A percentile compares a stretch with the other conserved stretches of the same genome.
These are phyloP conservation scores for Ispidina picta DNA, from an alignment of 2,797 vertebrate genomes.

Conservation along the genomic window DNA sequence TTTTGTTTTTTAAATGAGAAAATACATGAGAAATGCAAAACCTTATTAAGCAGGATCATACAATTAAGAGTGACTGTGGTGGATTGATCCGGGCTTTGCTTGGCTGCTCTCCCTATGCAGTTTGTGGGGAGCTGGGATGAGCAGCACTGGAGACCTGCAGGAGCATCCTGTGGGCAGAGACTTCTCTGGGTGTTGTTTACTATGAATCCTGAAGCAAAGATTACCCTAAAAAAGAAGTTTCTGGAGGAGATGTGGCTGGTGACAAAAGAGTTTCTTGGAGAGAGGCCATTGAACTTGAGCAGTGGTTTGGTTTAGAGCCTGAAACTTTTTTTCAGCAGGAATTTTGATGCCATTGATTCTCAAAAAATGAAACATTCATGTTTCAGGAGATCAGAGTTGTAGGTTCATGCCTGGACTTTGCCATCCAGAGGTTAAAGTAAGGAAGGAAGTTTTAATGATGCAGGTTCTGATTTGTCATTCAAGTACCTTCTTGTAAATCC, in stretches of 20 bases:
- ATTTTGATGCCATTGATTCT: neutral
- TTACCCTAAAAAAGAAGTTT: neutral
- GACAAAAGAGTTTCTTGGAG: neutral
- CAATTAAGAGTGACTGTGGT: neutral
- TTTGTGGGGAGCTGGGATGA: fast-evolving
- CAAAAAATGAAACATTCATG: neutral
- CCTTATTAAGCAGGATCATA: neutral
- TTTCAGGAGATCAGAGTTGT: neutral
- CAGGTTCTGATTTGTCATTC: neutral
- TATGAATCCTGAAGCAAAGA: neutral
- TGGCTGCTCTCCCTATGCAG: neutral
- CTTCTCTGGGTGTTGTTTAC: neutral
- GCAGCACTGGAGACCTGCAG: fast-evolving
- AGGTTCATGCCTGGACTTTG: neutral
- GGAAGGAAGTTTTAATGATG: neutral
- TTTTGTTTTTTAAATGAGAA: neutral
- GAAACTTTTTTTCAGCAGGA: neutral
- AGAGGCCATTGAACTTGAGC: neutral
- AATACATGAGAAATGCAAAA: neutral
- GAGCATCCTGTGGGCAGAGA: fast-evolving
- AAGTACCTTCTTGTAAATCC: neutral
- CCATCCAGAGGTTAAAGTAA: neutral
- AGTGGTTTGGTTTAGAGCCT: neutral
- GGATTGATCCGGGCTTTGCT: neutral
- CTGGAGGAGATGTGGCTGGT: neutral